These are phyloP conservation scores for Drosophila trichaetosa DNA, from an alignment of 2,888 invertebrate species.

Conservation along the genomic window DNA sequence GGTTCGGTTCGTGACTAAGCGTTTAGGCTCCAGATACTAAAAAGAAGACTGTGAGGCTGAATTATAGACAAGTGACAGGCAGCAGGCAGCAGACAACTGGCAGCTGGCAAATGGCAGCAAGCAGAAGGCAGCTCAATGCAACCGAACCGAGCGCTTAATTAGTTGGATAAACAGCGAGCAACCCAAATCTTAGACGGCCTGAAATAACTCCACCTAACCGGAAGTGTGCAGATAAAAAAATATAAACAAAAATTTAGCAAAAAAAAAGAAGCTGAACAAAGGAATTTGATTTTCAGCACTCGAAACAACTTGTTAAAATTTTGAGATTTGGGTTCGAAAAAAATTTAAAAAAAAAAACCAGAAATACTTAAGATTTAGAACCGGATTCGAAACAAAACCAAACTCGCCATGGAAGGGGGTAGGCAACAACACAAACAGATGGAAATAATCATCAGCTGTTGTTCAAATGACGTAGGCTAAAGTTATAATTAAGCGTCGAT, in stretches of 20 bases:
- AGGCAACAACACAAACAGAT: constrained; percentile 29
- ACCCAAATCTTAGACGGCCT: neutral
- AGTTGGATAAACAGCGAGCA: constrained; percentile 55
- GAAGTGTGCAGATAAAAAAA: constrained; percentile 62
- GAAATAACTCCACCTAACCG: constrained; percentile 35
- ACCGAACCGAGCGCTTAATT: constrained; percentile 43
- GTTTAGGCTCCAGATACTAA: constrained; percentile 44
- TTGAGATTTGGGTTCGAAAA: constrained; percentile 5
- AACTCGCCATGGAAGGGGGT: constrained; percentile 31
- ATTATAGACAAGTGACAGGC: constrained; percentile 55
- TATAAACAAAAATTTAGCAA: constrained; percentile 34
- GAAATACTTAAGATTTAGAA: constrained; percentile 67
- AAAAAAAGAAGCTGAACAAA: constrained; percentile 54
- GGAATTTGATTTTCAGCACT: constrained; percentile 52
- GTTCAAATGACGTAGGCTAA: constrained; percentile 72
- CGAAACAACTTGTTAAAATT: constrained; percentile 38
- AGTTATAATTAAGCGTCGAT: constrained; percentile 73
- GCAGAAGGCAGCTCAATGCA: constrained; percentile 52
- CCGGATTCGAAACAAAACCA: constrained; percentile 75
- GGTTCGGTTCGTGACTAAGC: constrained; percentile 71
- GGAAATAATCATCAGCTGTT: constrained; percentile 56
- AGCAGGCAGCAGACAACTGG: constrained; percentile 5
- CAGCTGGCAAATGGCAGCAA: constrained; percentile 2
- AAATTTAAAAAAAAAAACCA: constrained; percentile 56
- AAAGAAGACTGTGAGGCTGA: constrained; percentile 10